Conservation (phyloP, 2,797 vertebrate genomes). For the Pangasius sanitwongsei region DNA sequence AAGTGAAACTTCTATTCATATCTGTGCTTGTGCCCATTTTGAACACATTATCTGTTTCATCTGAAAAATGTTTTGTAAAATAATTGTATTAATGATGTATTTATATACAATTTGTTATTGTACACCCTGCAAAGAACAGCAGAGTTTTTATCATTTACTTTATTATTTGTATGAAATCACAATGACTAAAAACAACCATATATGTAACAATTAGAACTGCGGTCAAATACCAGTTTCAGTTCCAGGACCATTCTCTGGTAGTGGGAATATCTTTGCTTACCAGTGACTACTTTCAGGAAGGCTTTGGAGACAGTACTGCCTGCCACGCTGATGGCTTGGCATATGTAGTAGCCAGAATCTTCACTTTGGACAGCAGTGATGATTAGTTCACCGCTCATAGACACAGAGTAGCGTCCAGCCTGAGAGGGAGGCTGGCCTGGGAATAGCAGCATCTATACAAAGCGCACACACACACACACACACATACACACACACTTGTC, state of each 20-base stretch:
- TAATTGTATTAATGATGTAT: neutral
- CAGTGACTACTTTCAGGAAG: slow-evolving; percentile 83
- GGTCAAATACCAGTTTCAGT: neutral
- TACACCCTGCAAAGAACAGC: neutral
- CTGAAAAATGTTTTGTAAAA: no score
- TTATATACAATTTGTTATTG: neutral
- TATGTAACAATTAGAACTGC: neutral
- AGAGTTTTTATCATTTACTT: neutral
- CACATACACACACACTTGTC: slow-evolving; percentile 25
- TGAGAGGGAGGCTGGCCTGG: slow-evolving; percentile 85
- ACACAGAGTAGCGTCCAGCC: slow-evolving; percentile 83
- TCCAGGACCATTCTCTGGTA: neutral
- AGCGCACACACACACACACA: slow-evolving; percentile 29
- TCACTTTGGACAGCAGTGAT: slow-evolving; percentile 79
- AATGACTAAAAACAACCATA: neutral
- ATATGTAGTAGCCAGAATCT: slow-evolving; percentile 92
- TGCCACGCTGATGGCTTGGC: slow-evolving; percentile 95
- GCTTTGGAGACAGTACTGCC: slow-evolving; percentile 91
- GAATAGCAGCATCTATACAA: slow-evolving; percentile 86
- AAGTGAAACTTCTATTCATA: neutral
- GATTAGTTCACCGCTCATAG: slow-evolving; percentile 85
- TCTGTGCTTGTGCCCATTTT: neutral
- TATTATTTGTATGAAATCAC: neutral
- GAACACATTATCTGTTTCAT: neutral
- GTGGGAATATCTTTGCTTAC: slow-evolving; percentile 67